These are phyloP conservation scores for Brachionus rubens DNA, from an alignment of 1,140 invertebrate genomes.

Conservation along the genomic window DNA sequence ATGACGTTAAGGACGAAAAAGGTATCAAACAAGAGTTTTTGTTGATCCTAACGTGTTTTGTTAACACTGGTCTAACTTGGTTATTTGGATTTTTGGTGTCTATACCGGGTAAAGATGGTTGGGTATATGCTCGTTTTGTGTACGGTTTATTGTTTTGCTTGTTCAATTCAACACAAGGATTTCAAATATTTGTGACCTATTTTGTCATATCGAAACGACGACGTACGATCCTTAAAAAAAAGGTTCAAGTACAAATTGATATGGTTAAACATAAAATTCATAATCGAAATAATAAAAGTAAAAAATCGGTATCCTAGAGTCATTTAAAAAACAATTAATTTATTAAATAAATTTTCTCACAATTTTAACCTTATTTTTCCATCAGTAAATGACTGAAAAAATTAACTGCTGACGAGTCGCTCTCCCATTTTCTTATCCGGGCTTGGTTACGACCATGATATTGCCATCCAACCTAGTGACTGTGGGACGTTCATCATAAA, in stretches of 20 bases:
- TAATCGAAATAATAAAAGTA: neutral
- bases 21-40: conserved; percentile 16
- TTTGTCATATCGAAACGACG: conserved; percentile 18
- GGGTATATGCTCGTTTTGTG: conserved; percentile 16
- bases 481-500: too few species aligned
- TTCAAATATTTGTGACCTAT: conserved; percentile 24
- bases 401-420: too few species aligned
- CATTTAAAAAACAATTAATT: too few species aligned
- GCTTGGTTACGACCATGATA: too few species aligned
- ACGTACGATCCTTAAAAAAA: neutral
- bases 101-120: neutral
- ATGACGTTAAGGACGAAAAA: neutral
- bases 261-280: neutral
- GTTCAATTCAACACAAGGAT: conserved; percentile 28
- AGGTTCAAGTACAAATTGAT: conserved; percentile 15
- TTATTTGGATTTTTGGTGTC: conserved; percentile 26
- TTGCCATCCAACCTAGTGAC: too few species aligned
- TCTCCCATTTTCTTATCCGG: too few species aligned
- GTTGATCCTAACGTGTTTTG: conserved; percentile 24
- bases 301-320: too few species aligned
- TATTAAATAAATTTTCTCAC: too few species aligned
- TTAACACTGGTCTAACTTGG: conserved; percentile 10
- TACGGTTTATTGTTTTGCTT: conserved; percentile 18
- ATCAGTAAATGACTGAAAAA: too few species aligned
- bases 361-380: too few species aligned